Evolutionary conservation across 2,113 vertebrate species (phyloP).

Genomic region (Leptobrachium leishanense): DNA sequence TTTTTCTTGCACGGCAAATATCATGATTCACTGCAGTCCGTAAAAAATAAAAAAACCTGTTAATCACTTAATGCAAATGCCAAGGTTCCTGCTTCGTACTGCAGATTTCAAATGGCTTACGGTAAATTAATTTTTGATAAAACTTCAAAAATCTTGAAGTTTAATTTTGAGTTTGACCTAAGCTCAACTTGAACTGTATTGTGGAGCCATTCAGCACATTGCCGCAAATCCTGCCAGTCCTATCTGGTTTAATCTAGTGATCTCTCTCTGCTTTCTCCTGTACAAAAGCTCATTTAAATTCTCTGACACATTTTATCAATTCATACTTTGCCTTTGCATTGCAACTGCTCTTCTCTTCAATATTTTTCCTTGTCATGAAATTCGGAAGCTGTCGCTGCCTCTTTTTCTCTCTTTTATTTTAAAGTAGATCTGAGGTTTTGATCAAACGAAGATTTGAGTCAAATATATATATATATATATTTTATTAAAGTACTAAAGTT

Average conservation of each 20-base stretch:
- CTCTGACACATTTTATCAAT: constrained; percentile 41
- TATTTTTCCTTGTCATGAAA: constrained; percentile 36
- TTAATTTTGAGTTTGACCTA: constrained; percentile 34
- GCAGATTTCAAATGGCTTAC: constrained; percentile 16
- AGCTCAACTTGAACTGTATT: constrained; percentile 31
- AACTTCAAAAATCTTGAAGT: constrained; percentile 34
- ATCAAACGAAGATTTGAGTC: constrained; percentile 35
- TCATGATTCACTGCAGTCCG: not conserved
- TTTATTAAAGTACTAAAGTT: constrained; percentile 5
- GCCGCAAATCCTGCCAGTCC: constrained; percentile 40
- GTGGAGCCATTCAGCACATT: constrained; percentile 34
- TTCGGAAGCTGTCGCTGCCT: constrained; percentile 29
- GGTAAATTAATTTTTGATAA: constrained; percentile 40
- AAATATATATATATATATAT: not conserved
- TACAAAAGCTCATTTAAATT: constrained; percentile 33
- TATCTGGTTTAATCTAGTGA: constrained; percentile 35
- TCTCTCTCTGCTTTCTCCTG: constrained; percentile 33
- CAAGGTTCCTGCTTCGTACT: constrained; percentile 1
- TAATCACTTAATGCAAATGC: constrained; percentile 18
- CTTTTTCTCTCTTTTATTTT: constrained; percentile 32
- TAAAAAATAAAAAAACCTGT: constrained; percentile 1
- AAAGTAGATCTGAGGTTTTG: constrained; percentile 32
- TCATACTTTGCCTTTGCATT: constrained; percentile 32
- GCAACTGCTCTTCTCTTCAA: constrained; percentile 31
- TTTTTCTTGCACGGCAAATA: not conserved